Percentiles rank a stretch among this genome's conserved stretches.
Evolutionary conservation across 2,113 vertebrate species (phyloP).

Genomic region (Ranitomeya imitator): DNA sequence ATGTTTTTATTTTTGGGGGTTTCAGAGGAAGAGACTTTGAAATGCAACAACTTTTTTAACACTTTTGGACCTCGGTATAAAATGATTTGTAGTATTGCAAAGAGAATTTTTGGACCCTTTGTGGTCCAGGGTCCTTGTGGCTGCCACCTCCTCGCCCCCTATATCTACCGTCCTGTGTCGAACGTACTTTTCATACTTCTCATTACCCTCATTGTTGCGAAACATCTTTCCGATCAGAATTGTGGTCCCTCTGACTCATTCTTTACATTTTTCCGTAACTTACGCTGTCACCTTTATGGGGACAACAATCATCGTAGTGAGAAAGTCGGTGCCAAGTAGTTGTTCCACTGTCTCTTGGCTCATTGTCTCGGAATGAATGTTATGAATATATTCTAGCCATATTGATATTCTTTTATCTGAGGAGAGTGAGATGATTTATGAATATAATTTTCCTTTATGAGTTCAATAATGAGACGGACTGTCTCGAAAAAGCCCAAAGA

Average conservation of each 20-base stretch:
- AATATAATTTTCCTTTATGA: constrained; percentile 37
- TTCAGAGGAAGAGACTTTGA: too few relatives aligned
- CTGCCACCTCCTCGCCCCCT: background rate
- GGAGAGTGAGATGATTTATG: background rate
- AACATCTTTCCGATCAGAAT: background rate
- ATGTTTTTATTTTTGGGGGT: too few relatives aligned
- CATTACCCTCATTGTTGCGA: background rate
- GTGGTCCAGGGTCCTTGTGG: too few relatives aligned
- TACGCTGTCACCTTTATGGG: background rate
- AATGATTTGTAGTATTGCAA: too few relatives aligned
- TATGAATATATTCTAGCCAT: background rate
- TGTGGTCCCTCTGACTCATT: background rate
- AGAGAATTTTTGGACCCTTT: too few relatives aligned
- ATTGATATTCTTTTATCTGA: background rate
- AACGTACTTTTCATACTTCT: too few relatives aligned
- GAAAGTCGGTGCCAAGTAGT: background rate
- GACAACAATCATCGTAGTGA: background rate
- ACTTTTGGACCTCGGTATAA: too few relatives aligned
- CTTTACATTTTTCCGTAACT: background rate
- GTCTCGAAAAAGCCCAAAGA: background rate
- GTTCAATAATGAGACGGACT: constrained; percentile 19
- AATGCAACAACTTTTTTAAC: too few relatives aligned
- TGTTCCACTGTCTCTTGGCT: background rate
- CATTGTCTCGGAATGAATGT: background rate
- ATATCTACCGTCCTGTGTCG: background rate